Evolutionary conservation across 2,113 vertebrate species (phyloP), one percentile per base, ranked within the genome.

Genomic region (Montifringilla adamsi): DNA sequence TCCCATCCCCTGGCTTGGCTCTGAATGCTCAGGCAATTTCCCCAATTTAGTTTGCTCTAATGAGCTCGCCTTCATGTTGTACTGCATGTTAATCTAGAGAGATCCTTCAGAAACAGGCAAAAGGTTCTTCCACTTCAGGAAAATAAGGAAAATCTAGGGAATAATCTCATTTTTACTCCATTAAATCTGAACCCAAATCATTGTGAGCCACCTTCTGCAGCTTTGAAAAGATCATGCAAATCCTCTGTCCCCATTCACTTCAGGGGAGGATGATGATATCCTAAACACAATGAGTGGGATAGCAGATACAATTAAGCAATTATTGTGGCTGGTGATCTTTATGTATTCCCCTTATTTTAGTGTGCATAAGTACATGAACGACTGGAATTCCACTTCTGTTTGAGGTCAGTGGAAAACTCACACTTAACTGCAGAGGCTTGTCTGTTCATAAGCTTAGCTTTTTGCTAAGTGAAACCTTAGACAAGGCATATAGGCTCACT

Each of bases 1-100:
- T 53, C 43, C 81, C 27, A 35, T 28, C 10, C 10, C 24, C 9
- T 52, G 35, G 17, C 39, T 67, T 68, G 55, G 11, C 30, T 56
- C 10, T 3, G 6, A 64, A 81, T 2, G 10, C 20, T 86, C 49
- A 75, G 82, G 27, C 30, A 70, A 37, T 60, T 64, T 78, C 46
- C 19, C 19, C 55, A 60, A 0, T 64, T 91, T 30, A 43, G 27
- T 73, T 91, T 93, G 50, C 47, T 47, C 27, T 80, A 72, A 79
- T 0, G 2, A 66, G 27, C 15, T 55, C 1, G 3, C 12, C 22
- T 66, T 76, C 43, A 59, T 1, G 2, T 49, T 74, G 26, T 31
- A 30, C 16, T 59, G n/a, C 2, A 0, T 16, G 7, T 74, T 74
- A 84, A 31, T 49, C 62, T 55, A 44, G 18, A 77, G 20, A 81